Conservation (phyloP, 2,797 vertebrate species). For the Ctenosaura bakeri region DNA sequence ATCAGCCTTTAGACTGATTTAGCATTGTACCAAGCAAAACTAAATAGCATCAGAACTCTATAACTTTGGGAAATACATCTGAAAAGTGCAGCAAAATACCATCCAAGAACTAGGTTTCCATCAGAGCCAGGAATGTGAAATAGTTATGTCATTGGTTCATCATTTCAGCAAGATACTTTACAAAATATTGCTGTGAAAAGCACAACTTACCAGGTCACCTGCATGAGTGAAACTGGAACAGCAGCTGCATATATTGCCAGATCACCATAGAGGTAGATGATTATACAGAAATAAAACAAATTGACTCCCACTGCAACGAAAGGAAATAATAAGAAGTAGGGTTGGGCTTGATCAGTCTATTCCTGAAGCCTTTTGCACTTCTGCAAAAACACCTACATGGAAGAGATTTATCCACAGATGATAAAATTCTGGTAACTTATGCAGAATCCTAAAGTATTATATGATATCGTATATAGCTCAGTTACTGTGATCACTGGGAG, state of each 20-base stretch:
- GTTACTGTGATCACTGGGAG: background rate
- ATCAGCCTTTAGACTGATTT: no score
- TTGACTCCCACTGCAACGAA: constrained; percentile 92
- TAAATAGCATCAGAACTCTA: no score
- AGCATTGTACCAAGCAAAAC: no score
- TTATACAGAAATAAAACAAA: constrained; percentile 98
- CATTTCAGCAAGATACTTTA: background rate
- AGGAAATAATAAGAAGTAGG: background rate
- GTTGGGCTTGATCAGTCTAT: background rate
- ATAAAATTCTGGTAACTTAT: background rate
- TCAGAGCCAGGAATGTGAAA: constrained; percentile 11
- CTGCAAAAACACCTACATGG: background rate
- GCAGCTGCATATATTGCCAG: constrained; percentile 98
- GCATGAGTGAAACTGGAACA: constrained; percentile 95
- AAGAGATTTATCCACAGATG: background rate
- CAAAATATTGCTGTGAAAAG: constrained; percentile 3
- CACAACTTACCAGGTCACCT: constrained; percentile 94
- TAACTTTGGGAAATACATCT: background rate
- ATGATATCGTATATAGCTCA: background rate
- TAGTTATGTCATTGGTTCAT: background rate
- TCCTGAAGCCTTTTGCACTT: background rate
- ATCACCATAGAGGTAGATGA: constrained; percentile 96
- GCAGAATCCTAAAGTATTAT: background rate
- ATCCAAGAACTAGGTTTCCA: background rate
- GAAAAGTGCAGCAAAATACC: background rate